Conservation (phyloP, 2,797 vertebrate genomes). For the Thripadectes ignobilis region DNA sequence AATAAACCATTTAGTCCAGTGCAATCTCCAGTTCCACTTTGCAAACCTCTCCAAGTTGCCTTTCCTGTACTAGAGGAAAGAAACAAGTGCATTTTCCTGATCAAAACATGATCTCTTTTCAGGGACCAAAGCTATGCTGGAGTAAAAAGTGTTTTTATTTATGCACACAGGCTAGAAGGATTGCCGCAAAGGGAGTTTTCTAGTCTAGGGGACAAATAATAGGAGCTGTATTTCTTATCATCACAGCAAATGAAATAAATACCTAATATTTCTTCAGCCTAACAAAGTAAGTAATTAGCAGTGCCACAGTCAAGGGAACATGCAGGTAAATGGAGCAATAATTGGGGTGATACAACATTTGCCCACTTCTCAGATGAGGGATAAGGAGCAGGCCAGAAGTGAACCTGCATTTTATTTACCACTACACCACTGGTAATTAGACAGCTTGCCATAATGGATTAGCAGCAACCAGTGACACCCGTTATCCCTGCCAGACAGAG, state of each 20-base stretch:
- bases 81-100: not conserved
- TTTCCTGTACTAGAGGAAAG: not conserved
- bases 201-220: conserved; percentile 40
- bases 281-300: conserved; percentile 67
- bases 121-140: not conserved
- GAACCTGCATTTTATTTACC: conserved; percentile 57
- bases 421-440: conserved; percentile 47
- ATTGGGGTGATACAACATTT: conserved; percentile 66
- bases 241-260: conserved; percentile 70
- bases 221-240: conserved; percentile 60
- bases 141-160: conserved; percentile 20
- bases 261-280: conserved; percentile 52
- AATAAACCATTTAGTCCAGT: not conserved
- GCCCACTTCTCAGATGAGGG: conserved; percentile 59
- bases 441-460: conserved; percentile 65
- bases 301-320: conserved; percentile 49
- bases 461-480: conserved; percentile 54
- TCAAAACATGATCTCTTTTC: not conserved
- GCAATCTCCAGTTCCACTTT: not conserved
- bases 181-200: conserved; percentile 11
- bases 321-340: conserved; percentile 59
- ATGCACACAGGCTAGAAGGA: not conserved
- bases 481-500: conserved; percentile 65
- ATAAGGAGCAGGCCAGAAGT: conserved; percentile 59
- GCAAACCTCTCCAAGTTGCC: not conserved